Conservation (phyloP, 2,888 invertebrate species). For the Ormyrus rosae region DNA sequence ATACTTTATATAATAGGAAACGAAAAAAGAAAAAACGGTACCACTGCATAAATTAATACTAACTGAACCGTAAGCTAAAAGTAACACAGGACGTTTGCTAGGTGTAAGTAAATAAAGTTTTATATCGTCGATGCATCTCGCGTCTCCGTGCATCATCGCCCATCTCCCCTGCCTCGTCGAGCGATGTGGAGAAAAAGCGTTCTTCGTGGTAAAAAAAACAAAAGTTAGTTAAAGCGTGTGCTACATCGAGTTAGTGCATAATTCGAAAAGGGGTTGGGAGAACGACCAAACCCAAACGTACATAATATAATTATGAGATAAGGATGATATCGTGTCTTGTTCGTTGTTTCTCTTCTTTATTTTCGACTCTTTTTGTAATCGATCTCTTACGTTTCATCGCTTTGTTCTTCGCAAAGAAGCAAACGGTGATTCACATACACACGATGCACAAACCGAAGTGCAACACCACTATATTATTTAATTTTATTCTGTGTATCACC, state of each 20-base stretch:
- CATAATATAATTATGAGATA: conserved; percentile 55
- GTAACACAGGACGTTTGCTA: conserved; percentile 69
- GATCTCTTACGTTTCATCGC: conserved; percentile 68
- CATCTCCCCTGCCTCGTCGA: conserved; percentile 61
- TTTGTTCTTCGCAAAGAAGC: conserved; percentile 55
- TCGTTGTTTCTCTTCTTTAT: conserved; percentile 56
- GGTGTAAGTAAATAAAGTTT: conserved; percentile 71
- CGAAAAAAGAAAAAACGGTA: conserved; percentile 65
- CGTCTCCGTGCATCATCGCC: conserved; percentile 66
- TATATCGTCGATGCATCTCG: conserved; percentile 72
- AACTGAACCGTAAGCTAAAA: conserved; percentile 63
- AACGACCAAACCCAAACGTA: conserved; percentile 57
- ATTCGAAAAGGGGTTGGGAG: conserved; percentile 57
- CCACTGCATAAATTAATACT: conserved; percentile 67
- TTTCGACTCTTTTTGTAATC: conserved; percentile 64
- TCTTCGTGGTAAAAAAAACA: conserved; percentile 49
- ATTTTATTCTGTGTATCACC: conserved; percentile 68
- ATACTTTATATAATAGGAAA: conserved; percentile 73
- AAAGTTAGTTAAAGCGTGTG: conserved; percentile 55
- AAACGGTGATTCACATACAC: conserved; percentile 53
- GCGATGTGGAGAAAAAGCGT: conserved; percentile 59
- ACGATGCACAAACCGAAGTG: conserved; percentile 54
- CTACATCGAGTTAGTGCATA: conserved; percentile 60
- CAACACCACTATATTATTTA: conserved; percentile 60
- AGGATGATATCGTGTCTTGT: conserved; percentile 57